Conservation (phyloP, 2,797 vertebrate species). For the Pseudocheirus occidentalis region DNA sequence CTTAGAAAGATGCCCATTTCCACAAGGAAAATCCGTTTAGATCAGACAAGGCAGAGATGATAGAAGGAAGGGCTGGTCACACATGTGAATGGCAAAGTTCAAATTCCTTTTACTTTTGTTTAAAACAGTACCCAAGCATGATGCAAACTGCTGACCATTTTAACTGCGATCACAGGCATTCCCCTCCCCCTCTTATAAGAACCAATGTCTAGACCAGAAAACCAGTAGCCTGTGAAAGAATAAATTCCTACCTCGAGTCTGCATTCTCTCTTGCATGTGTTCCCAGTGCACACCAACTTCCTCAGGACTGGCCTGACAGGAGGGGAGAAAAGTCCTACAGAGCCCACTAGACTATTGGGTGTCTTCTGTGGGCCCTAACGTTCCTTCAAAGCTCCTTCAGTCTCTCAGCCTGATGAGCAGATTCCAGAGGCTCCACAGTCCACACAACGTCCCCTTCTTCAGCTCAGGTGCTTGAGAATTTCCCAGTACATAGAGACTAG, state of each 20-base stretch:
- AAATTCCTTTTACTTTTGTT: background rate
- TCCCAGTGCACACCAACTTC: conserved; percentile 45
- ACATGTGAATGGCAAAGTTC: background rate
- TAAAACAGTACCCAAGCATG: background rate
- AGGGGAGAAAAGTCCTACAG: background rate
- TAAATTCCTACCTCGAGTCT: conserved; percentile 70
- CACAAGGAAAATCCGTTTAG: background rate
- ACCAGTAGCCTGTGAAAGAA: conserved; percentile 1
- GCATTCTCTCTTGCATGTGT: conserved; percentile 64
- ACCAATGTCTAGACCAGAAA: background rate
- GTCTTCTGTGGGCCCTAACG: background rate
- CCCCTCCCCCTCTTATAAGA: background rate
- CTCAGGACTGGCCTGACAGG: background rate
- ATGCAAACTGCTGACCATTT: background rate
- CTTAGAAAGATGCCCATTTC: background rate
- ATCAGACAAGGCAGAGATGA: background rate
- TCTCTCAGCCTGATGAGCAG: background rate
- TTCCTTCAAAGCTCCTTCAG: conserved; percentile 5
- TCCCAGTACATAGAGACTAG: background rate
- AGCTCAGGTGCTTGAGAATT: background rate
- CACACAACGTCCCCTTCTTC: background rate
- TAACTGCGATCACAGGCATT: background rate
- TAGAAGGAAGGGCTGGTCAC: background rate
- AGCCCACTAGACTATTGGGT: background rate
- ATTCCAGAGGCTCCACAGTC: background rate